Evolutionary conservation across 2,888 invertebrate genomes (phyloP).

Genomic region (Clanis bilineata): DNA sequence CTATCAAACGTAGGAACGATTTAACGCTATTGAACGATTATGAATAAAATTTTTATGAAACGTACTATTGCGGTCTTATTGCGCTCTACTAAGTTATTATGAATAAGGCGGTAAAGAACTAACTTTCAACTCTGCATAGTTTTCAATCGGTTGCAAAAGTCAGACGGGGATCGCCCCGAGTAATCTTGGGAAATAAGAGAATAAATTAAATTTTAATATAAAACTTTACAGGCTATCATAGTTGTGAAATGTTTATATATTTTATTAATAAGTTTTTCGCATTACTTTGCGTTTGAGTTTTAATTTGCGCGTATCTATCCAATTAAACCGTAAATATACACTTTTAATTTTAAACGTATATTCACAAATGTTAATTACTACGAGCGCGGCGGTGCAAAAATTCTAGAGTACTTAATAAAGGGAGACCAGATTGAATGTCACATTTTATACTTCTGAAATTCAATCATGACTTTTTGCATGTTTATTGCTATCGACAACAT

Average conservation of each 20-base stretch:
- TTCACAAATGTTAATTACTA: background rate
- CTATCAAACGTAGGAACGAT: too few species aligned
- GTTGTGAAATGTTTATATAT: slow-evolving; percentile 1
- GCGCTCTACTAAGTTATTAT: too few species aligned
- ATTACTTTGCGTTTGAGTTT: background rate
- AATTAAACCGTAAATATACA: background rate
- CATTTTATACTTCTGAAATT: too few species aligned
- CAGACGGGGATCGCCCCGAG: background rate
- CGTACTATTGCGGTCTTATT: too few species aligned
- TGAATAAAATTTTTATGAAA: too few species aligned
- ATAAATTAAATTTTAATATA: background rate
- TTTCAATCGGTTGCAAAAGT: slow-evolving; percentile 11
- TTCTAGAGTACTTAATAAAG: too few species aligned
- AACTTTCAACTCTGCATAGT: slow-evolving; percentile 6
- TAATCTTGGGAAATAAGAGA: background rate
- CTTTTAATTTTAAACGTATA: background rate
- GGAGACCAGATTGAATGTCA: too few species aligned
- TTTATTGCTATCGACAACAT: too few species aligned
- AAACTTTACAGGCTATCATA: background rate
- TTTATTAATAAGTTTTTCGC: background rate
- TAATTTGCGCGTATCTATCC: background rate
- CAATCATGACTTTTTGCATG: too few species aligned
- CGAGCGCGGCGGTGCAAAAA: too few species aligned
- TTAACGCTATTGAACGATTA: too few species aligned
- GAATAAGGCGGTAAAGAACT: too few species aligned